Conservation (phyloP, 2,113 vertebrate species). For the Smithornis capensis region DNA sequence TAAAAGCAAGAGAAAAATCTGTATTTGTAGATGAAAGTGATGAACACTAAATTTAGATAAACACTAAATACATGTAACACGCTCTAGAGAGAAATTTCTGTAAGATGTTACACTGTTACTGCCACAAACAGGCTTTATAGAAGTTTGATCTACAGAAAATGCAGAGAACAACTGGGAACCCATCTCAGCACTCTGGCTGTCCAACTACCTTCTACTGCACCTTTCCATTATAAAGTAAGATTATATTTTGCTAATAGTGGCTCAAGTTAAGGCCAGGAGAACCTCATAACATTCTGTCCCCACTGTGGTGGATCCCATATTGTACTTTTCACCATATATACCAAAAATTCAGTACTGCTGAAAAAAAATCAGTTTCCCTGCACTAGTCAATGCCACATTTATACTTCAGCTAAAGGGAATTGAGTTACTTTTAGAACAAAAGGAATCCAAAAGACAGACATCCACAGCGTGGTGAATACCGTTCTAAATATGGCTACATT, state of each 20-base stretch:
- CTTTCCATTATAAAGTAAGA: not conserved
- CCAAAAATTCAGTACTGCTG: not conserved
- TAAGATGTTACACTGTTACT: not conserved
- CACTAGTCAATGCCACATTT: not conserved
- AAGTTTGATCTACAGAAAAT: not conserved
- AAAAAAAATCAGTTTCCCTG: too few species aligned
- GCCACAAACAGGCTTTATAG: not conserved
- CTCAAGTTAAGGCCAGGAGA: not conserved
- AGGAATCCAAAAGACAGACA: not conserved
- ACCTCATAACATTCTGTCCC: not conserved
- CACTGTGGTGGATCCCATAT: not conserved
- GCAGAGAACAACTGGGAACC: not conserved
- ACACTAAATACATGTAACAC: not conserved
- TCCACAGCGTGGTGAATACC: not conserved
- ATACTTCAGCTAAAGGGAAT: not conserved
- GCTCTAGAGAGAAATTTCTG: not conserved
- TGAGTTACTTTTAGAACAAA: not conserved
- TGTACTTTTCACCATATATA: not conserved
- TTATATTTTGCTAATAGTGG: not conserved
- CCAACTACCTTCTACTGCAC: not conserved
- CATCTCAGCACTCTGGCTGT: not conserved
- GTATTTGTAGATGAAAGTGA: not conserved
- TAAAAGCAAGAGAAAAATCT: not conserved
- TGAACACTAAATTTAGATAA: not conserved
- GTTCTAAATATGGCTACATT: not conserved